These are phyloP conservation scores for Meiosimyza platycephala DNA, from an alignment of 2,888 invertebrate species.

Conservation along the genomic window DNA sequence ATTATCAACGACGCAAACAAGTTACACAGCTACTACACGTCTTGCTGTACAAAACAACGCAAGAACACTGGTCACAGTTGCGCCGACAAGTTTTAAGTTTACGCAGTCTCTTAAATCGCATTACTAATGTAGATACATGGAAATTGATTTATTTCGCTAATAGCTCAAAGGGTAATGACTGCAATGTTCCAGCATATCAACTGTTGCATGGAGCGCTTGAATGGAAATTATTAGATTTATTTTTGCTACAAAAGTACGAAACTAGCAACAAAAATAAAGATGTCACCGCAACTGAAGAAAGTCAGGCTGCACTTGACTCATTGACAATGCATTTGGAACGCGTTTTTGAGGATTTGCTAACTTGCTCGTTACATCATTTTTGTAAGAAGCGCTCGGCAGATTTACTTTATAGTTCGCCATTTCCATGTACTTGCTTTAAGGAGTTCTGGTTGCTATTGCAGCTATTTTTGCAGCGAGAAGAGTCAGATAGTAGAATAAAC, in stretches of 20 bases:
- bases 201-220: slow-evolving; percentile 64
- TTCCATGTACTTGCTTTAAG: slow-evolving; percentile 71
- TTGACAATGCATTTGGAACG: slow-evolving; percentile 52
- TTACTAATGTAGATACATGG: slow-evolving; percentile 52
- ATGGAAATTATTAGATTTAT: slow-evolving; percentile 64
- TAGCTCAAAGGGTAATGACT: slow-evolving; percentile 60
- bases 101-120: slow-evolving; percentile 54
- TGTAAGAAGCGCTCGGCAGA: slow-evolving; percentile 64
- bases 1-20: slow-evolving; percentile 53
- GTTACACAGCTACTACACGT: slow-evolving; percentile 58
- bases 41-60: slow-evolving; percentile 48
- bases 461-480: slow-evolving; percentile 60
- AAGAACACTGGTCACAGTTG: slow-evolving; percentile 44
- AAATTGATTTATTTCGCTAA: slow-evolving; percentile 59
- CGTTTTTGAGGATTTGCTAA: slow-evolving; percentile 53
- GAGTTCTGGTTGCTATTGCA: slow-evolving; percentile 72
- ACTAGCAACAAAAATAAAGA: neutral
- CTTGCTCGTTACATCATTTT: slow-evolving; percentile 55
- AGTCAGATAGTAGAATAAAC: slow-evolving; percentile 35
- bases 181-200: slow-evolving; percentile 62
- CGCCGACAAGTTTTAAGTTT: slow-evolving; percentile 47
- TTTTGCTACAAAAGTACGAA: slow-evolving; percentile 52
- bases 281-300: neutral
- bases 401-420: slow-evolving; percentile 68
- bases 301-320: neutral